Base-by-base conservation (phyloP, 2,113 vertebrate genomes). In the Anser brachyrhynchus region DNA sequence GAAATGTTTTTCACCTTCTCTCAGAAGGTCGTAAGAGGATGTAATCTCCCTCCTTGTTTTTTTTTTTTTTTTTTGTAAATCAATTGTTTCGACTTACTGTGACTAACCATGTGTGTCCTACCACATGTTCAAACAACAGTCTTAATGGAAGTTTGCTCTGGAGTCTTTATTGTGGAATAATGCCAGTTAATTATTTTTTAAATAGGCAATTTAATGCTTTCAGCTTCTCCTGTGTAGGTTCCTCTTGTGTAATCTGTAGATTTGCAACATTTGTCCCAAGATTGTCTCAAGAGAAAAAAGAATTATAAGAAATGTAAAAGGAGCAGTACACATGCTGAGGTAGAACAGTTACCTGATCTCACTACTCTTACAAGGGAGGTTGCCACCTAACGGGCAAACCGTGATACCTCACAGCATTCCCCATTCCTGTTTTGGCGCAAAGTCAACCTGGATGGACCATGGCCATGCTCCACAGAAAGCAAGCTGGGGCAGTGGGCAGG, bases 121-220 rank as follows among this genome's bases (percentile, higher is more conserved):
- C 65, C 88, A 84, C 88, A 95, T 84, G 77, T 87, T 94, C 93
- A 93, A 90, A 84, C 82, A 88, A 91, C 51, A 94, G 52, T 11
- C 72, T 84, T 61, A 93, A 88, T 35, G 92, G 83, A 79, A 93
- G 61, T 93, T 84, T 79, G 72, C 61, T 92, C 70, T 75, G 57
- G 39, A 94, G 76, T 69, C 57, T 92, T 92, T 90, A 84, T 84
- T 16, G 33, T 49, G 73, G 43, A n/a, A 66, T 86, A 88, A 92
- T 74, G 64, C 52, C 72, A 43, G 43, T 37, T 94, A 96, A 95
- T 94, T 90, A 84, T 77, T 79, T 94, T 95, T 70, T 33, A 87
- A 87, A 87, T 37, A 16, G 58, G 35, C 29, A 76, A 90, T 93
- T 92, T 72, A 89, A 87, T 76, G 65, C 75, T 94, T 92, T 78